Conservation (phyloP, 2,797 vertebrate species). For the Poeciliopsis infans region DNA sequence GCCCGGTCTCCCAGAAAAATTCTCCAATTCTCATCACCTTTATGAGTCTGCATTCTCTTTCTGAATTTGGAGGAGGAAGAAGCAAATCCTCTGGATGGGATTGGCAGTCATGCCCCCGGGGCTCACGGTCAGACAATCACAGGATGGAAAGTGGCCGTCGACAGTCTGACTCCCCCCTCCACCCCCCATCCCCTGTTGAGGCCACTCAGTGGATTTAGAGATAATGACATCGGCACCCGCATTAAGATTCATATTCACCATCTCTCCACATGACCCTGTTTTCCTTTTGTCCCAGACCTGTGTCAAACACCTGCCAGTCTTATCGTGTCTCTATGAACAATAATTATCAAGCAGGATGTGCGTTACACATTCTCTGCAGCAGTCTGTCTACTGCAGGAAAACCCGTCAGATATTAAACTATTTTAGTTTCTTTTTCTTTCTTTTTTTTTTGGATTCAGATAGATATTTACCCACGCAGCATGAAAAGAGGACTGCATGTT, state of each 20-base stretch:
- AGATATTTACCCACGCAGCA: neutral
- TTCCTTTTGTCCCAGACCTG: slow-evolving; percentile 66
- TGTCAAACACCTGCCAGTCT: slow-evolving; percentile 59
- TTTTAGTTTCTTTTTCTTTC: neutral
- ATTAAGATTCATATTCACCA: slow-evolving; percentile 79
- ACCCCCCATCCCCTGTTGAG: slow-evolving; percentile 42
- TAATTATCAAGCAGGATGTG: slow-evolving; percentile 39
- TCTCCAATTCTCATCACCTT: slow-evolving; percentile 70
- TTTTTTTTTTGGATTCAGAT: neutral
- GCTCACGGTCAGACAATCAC: slow-evolving; percentile 61
- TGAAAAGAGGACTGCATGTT: neutral
- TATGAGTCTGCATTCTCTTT: slow-evolving; percentile 72
- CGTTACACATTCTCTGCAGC: too few species aligned
- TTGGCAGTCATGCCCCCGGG: slow-evolving; percentile 75
- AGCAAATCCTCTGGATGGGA: slow-evolving; percentile 78
- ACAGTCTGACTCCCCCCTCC: slow-evolving; percentile 44
- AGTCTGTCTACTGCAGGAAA: neutral
- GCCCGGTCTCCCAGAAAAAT: slow-evolving; percentile 72
- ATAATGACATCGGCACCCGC: slow-evolving; percentile 76
- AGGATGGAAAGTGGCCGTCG: slow-evolving; percentile 73
- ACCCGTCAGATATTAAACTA: neutral
- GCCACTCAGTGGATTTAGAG: slow-evolving; percentile 76
- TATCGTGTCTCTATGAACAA: slow-evolving; percentile 14
- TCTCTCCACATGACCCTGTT: slow-evolving; percentile 66
- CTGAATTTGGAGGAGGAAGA: slow-evolving; percentile 73